Base-by-base conservation (phyloP, 2,888 invertebrate species). In the Scaptomyza cyrtandrae region DNA sequence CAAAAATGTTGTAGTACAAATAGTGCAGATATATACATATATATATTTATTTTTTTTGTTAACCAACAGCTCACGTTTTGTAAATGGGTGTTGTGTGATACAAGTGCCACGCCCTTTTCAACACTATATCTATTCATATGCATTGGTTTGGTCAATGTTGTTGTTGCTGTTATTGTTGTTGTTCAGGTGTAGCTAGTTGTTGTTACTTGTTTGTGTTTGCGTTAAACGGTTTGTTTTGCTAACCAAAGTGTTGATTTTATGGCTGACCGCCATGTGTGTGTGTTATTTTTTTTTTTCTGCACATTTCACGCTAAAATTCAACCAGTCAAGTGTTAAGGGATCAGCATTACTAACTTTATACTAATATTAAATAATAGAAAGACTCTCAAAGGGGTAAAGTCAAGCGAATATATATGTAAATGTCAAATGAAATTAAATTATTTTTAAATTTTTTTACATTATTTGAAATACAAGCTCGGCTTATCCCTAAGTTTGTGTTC, bases 211-310 rank as follows among this genome's bases (percentile, higher is more conserved):
- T 89, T 85, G 73, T 89, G n/a, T 82, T 80, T 83, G 75, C 70
- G 69, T 85, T 85, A 75, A 82, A 71, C 70, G 80, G 80, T 79
- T 82, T 79, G 76, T 81, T 89, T 89, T 89, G 86, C 85, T 86
- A 90, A 90, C 89, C 89, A 86, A 71, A 75, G 76, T 89, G 86
- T 88, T 89, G 88, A 86, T 80, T 88, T 89, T 86, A 74, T 77
- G 78, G 87, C 59, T 70, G 58, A 70, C 76, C 82, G 58, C 66
- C 54, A 60, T 39, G 13, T 13, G 69, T 43, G 35, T 35, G 33
- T 3, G n/a, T n/a, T n/a, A n/a, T n/a, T n/a, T n/a, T 64, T 48
- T 60, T 35, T 50, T 16, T 50, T 16, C 35, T 24, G 37, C 37
- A 11, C 5, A 14, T n/a, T 55, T 80, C 73, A 48, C 58, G 56